Conservation (phyloP, 2,888 invertebrate genomes). For the Cryptocheilus praepositus region DNA sequence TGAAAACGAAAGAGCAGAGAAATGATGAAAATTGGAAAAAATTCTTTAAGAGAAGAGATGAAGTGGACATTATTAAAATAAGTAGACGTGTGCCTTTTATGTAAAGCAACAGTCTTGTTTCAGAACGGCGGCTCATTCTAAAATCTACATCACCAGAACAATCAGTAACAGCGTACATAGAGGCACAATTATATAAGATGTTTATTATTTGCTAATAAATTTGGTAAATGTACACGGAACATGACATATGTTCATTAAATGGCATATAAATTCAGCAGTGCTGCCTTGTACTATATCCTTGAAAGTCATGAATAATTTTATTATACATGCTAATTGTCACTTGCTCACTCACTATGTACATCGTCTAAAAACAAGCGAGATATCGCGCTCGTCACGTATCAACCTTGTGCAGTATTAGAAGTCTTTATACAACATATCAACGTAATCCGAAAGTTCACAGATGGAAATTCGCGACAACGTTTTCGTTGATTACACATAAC, state of each 20-base stretch:
- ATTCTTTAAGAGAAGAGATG: too few species aligned
- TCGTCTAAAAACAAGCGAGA: slow-evolving; percentile 13
- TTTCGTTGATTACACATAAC: slow-evolving; percentile 11
- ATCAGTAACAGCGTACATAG: slow-evolving; percentile 12
- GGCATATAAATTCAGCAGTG: slow-evolving; percentile 50
- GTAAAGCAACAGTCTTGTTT: too few species aligned
- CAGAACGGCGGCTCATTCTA: too few species aligned
- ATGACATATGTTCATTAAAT: slow-evolving; percentile 49
- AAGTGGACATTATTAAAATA: too few species aligned
- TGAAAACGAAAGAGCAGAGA: too few species aligned
- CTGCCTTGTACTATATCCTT: slow-evolving; percentile 50
- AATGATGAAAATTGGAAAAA: too few species aligned
- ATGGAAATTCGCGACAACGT: slow-evolving; percentile 17
- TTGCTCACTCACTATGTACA: slow-evolving; percentile 47
- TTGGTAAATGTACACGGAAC: slow-evolving; percentile 52
- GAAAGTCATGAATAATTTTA: slow-evolving; percentile 38
- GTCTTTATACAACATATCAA: slow-evolving; percentile 36
- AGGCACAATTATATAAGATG: slow-evolving; percentile 46
- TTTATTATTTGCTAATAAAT: slow-evolving; percentile 51
- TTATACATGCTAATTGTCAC: slow-evolving; percentile 22
- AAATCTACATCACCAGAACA: too few species aligned
- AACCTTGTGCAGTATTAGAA: slow-evolving; percentile 29
- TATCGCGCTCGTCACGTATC: not conserved
- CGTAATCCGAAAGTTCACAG: not conserved
- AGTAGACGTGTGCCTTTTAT: too few species aligned